Base-by-base conservation (phyloP, 2,888 invertebrate species). In the Leptinotarsa tumamoca region DNA sequence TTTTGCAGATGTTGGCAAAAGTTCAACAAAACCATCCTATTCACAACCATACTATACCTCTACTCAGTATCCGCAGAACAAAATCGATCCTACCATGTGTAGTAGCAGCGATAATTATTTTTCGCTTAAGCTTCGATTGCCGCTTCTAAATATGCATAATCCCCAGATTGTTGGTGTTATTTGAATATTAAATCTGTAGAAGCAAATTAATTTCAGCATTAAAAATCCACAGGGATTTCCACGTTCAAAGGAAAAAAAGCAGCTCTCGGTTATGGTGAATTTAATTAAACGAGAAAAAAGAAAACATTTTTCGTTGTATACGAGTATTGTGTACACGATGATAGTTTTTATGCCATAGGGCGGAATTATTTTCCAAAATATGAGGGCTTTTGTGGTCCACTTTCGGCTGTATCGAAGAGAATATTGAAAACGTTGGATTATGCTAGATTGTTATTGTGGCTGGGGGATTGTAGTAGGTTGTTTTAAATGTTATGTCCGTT, bases 121-220 rank as follows among this genome's bases (percentile, higher is more conserved):
- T 75, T 73, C 70, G 75, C 78, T 78, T 71, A 78, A 73, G 68
- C 78, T 68, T 66, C 68, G 73, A 75, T 78, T 78, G 75, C 71
- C 67, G 63, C 56, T 61, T 56, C 61, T 67, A 74, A 74, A 74
- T 74, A 69, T 74, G 72, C 74, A 74, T 75, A 71, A 78, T 70
- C 75, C 71, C 56, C 23, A 70, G 52, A 73, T 75, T 75, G 72
- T 73, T 70, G 75, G 52, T 78, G 71, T 78, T 78, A 71, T 78
- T 78, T 71, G 75, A 71, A 73, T 75, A 75, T 73, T 52, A 73
- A 72, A 71, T 71, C 73, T 18, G 76, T 63, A 71, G 68, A 76
- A 71, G 75, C 72, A 72, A 72, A 76, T 76, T 76, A 76, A 76
- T 76, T 76, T 72, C 69, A 51, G 70, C 33, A 72, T 76, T 76